Percentiles rank a stretch among this genome's conserved stretches.
These are phyloP conservation scores for Zaprionus davidi DNA, from an alignment of 1,140 invertebrate genomes.

Conservation along the genomic window DNA sequence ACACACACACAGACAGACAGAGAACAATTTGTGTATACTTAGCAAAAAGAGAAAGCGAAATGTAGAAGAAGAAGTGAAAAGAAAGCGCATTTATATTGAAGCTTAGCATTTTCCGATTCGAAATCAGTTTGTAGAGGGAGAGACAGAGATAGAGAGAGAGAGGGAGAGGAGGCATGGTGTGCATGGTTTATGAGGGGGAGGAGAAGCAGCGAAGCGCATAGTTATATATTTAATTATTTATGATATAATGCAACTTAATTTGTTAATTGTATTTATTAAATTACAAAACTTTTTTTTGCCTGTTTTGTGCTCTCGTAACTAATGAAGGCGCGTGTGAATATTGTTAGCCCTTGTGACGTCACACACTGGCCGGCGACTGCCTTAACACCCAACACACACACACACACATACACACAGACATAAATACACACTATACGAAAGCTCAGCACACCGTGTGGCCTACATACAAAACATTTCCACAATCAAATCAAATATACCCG, in stretches of 20 bases:
- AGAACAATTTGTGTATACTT: slow-evolving; percentile 38
- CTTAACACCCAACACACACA: slow-evolving; percentile 39
- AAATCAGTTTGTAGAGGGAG: slow-evolving; percentile 14
- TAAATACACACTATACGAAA: slow-evolving; percentile 23
- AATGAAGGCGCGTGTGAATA: slow-evolving; percentile 21
- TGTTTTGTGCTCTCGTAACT: slow-evolving; percentile 21
- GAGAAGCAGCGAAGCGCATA: slow-evolving; percentile 18
- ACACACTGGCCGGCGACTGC: slow-evolving; percentile 20
- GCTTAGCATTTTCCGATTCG: slow-evolving; percentile 40
- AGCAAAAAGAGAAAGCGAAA: slow-evolving; percentile 19
- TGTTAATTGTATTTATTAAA: slow-evolving; percentile 42
- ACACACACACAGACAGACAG: slow-evolving; percentile 12
- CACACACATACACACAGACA: slow-evolving; percentile 39
- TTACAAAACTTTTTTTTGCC: slow-evolving; percentile 11
- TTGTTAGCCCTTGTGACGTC: slow-evolving; percentile 28
- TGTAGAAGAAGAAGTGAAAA: slow-evolving; percentile 2
- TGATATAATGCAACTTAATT: slow-evolving; percentile 33
- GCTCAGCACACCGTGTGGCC: slow-evolving; percentile 51
- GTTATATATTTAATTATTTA: slow-evolving; percentile 36
- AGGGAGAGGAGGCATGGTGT: slow-evolving; percentile 1
- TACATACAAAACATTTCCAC: slow-evolving; percentile 36
- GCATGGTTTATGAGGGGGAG: not conserved
- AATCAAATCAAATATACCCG: slow-evolving; percentile 36
- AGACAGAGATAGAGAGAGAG: not conserved
- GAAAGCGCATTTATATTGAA: slow-evolving; percentile 47